Base-by-base conservation (phyloP, 2,113 vertebrate genomes). In the Dolichallabes microphthalmus region DNA sequence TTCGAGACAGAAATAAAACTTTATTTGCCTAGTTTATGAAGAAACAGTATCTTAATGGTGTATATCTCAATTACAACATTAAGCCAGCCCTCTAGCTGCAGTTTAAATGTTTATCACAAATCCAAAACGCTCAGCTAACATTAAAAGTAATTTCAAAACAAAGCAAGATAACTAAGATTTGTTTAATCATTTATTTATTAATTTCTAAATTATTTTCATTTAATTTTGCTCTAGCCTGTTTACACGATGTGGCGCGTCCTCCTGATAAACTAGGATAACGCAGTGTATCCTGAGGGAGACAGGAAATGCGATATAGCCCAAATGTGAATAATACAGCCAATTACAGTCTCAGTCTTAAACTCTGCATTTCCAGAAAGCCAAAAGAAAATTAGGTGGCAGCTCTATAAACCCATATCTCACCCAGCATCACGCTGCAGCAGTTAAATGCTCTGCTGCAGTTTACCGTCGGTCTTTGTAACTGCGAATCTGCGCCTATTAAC, bases 391-490 rank as follows among this genome's bases (percentile, higher is more conserved):
- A 25, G 5, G 12, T 39, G 55, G 76, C 30, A 25, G 55, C 19
- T 30, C 30, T 78, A 22, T 78, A 60, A 78, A 78, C 55, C 55
- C 76, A 58, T 60, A 78, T 79, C 76, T 79, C 55, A 60, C 55
- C 55, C 57, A 79, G 76, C 55, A 79, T 60, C 76, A 79, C 5
- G 30, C 76, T 79, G 76, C 76, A 79, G 55, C 76, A 84, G 77
- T 77, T 66, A 84, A 63, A 63, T 39, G 52, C 68, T 57, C 82
- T 71, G 82, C 60, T 66, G 83, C 45, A 55, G 82, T 64, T 76
- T 63, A 76, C 25, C 73, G 64, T 75, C 60, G 8, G 39, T 52
- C 45, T 63, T 74, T 53, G 45, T 60, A 74, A 74, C 45, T 60
- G 82, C 45, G 35, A 83, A 74, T 35, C 81, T 25, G 73, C 27